Conservation (phyloP, 2,888 invertebrate genomes). For the Cryptus armator region DNA sequence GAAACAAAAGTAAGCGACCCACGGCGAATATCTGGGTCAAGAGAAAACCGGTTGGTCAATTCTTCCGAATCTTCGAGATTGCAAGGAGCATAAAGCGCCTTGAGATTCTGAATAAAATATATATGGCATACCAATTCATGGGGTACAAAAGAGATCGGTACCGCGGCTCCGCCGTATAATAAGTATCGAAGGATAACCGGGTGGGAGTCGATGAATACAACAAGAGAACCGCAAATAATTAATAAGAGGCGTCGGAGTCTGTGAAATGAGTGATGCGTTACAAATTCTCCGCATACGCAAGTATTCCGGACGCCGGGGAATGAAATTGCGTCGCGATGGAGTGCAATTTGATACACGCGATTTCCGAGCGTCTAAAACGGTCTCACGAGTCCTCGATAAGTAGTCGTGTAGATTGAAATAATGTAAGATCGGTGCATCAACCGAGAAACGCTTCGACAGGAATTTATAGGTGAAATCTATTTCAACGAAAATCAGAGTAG, state of each 20-base stretch:
- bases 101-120: conserved; percentile 15
- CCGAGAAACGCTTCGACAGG: neutral
- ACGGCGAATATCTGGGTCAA: conserved; percentile 76
- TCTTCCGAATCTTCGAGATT: conserved; percentile 61
- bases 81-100: conserved; percentile 15
- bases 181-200: conserved; percentile 9
- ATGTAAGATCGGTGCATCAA: neutral
- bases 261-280: neutral
- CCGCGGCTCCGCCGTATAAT: neutral
- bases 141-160: neutral
- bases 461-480: neutral
- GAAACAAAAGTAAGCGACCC: conserved; percentile 48
- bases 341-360: neutral
- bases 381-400: no score
- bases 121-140: conserved; percentile 1
- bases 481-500: no score
- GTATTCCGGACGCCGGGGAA: neutral
- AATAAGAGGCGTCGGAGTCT: neutral
- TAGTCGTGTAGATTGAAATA: neutral
- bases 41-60: conserved; percentile 76
- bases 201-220: conserved; percentile 19
- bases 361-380: neutral
- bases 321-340: neutral
- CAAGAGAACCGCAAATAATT: conserved; percentile 2
- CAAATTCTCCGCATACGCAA: neutral